Conservation (phyloP, 2,797 vertebrate genomes). For the Cossypha dichroa region DNA sequence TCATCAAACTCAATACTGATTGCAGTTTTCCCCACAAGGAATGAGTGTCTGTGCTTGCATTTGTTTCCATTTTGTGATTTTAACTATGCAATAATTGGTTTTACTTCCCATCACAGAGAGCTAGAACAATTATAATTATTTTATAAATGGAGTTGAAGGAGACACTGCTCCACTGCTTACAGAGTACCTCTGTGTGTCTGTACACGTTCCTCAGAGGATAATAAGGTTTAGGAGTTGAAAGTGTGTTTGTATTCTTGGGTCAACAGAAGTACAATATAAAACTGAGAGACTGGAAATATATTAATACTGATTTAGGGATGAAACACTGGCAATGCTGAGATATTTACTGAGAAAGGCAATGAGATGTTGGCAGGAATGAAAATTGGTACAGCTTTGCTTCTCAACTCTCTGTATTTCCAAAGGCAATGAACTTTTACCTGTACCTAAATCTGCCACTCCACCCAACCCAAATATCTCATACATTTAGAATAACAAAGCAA, state of each 20-base stretch:
- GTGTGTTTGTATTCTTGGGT: background rate
- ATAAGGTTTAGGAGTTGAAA: background rate
- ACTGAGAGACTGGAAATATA: background rate
- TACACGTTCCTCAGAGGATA: background rate
- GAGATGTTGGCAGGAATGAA: background rate
- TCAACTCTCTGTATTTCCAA: background rate
- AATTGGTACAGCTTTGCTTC: background rate
- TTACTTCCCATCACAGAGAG: background rate
- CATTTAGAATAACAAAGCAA: background rate
- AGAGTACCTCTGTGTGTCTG: background rate
- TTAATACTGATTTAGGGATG: conserved; percentile 2
- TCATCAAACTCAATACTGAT: background rate
- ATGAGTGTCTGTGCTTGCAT: background rate
- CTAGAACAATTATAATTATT: background rate
- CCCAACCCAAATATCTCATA: background rate
- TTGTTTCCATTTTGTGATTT: background rate
- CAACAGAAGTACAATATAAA: background rate
- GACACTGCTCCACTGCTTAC: background rate
- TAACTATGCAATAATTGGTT: background rate
- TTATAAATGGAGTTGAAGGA: background rate
- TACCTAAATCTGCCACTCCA: background rate
- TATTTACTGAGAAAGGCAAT: background rate
- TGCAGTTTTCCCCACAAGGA: background rate
- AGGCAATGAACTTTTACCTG: background rate
- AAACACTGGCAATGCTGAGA: background rate